Evolutionary conservation across 1,140 invertebrate species (phyloP).

Genomic region (Euborellia annulipes): DNA sequence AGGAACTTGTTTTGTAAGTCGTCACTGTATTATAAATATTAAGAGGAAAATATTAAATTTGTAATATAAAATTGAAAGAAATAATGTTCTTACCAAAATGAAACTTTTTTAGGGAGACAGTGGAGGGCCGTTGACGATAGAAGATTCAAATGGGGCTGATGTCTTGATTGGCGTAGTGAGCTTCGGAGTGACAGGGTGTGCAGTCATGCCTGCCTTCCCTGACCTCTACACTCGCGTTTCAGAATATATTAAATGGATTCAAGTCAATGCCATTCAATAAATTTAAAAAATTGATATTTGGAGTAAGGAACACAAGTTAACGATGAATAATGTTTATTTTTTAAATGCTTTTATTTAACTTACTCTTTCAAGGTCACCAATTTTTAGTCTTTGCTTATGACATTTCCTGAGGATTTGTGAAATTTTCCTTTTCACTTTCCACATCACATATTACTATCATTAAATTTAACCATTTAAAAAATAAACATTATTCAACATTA

Average conservation of each 20-base stretch:
- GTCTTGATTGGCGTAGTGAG: constrained; percentile 25
- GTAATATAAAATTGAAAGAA: neutral
- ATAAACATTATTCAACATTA: too few relatives aligned
- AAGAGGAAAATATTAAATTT: neutral
- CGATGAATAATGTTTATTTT: too few relatives aligned
- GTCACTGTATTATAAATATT: neutral
- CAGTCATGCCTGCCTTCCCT: constrained; percentile 24
- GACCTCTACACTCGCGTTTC: constrained; percentile 27
- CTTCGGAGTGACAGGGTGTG: constrained; percentile 28
- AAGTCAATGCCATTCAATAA: constrained; percentile 17
- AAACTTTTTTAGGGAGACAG: constrained; percentile 23
- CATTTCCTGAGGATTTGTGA: too few relatives aligned
- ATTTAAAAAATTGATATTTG: too few relatives aligned
- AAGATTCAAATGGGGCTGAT: constrained; percentile 16
- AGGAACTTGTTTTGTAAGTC: constrained; percentile 28
- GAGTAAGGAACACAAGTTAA: too few relatives aligned
- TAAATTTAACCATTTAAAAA: too few relatives aligned
- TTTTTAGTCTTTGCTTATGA: too few relatives aligned
- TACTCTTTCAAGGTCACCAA: too few relatives aligned
- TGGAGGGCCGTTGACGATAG: constrained; percentile 23
- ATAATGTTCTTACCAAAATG: constrained; percentile 7
- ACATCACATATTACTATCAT: too few relatives aligned
- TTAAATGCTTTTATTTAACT: too few relatives aligned
- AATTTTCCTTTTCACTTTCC: too few relatives aligned
- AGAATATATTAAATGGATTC: constrained; percentile 26